phyloP scores from a whole-genome alignment of 2,797 vertebrate species.

The Petrocephalus sullivani region DNA sequence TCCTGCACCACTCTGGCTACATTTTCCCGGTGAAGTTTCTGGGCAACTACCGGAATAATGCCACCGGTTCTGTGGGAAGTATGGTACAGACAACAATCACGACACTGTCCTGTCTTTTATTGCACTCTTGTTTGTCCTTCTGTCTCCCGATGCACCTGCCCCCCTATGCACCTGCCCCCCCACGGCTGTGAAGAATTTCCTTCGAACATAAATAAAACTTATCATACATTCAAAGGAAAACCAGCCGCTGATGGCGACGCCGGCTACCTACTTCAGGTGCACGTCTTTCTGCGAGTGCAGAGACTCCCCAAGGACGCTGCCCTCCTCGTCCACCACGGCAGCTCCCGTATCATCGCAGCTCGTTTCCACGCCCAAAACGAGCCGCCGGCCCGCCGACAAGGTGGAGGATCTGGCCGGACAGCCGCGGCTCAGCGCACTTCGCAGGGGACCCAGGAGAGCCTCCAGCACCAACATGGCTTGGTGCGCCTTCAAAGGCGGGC shows the following conservation, averaged over 20 bases:
- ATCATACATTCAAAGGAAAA: neutral
- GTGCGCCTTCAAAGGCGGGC: neutral
- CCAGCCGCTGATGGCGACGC: neutral
- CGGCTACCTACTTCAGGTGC: constrained; percentile 76
- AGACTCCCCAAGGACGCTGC: constrained; percentile 78
- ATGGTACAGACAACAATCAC: neutral
- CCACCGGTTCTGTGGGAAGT: constrained; percentile 73
- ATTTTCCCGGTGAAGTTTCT: constrained; percentile 82
- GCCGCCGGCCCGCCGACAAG: constrained; percentile 32
- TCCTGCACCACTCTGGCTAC: constrained; percentile 77
- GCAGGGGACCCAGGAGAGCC: neutral
- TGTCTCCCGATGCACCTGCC: neutral
- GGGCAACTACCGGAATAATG: constrained; percentile 84
- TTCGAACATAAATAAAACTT: neutral
- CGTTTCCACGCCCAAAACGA: constrained; percentile 88
- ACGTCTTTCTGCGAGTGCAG: constrained; percentile 78
- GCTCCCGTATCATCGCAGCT: constrained; percentile 96
- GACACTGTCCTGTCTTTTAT: neutral
- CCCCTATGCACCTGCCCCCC: neutral
- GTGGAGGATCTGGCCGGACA: neutral
- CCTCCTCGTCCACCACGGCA: constrained; percentile 81
- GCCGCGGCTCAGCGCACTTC: constrained; percentile 19
- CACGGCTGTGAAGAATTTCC: neutral
- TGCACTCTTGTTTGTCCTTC: neutral
- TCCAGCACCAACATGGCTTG: constrained; percentile 35